A percentile compares a stretch with the other conserved stretches of the same genome.
Conservation (phyloP, 2,888 invertebrate genomes). For the Andrena bicolor region DNA sequence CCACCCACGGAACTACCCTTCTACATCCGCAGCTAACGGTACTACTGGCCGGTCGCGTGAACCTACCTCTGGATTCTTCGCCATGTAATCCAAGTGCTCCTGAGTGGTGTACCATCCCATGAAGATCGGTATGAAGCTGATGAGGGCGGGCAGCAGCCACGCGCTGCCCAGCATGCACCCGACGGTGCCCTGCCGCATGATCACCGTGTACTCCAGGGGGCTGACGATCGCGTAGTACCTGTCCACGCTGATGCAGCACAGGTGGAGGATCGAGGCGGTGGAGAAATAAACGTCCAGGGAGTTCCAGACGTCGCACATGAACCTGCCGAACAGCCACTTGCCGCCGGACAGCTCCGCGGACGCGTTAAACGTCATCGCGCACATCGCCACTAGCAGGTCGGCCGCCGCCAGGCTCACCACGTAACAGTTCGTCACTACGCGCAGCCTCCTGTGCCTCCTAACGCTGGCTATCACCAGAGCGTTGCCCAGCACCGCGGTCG, state of each 20-base stretch:
- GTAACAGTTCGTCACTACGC: constrained; percentile 97
- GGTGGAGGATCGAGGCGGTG: constrained; percentile 95
- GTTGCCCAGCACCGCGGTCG: constrained; percentile 96
- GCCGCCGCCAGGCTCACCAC: constrained; percentile 97
- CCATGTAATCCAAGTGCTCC: constrained; percentile 87
- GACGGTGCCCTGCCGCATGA: constrained; percentile 94
- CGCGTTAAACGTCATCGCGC: constrained; percentile 97
- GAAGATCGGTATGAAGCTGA: constrained; percentile 89
- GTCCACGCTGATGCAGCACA: constrained; percentile 98
- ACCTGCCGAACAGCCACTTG: constrained; percentile 94
- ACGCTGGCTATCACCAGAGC: constrained; percentile 95
- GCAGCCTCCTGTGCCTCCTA: constrained; percentile 91
- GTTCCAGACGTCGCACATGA: constrained; percentile 98
- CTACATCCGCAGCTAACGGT: background rate
- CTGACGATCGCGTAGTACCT: constrained; percentile 96
- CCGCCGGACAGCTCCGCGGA: constrained; percentile 94
- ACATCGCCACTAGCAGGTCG: constrained; percentile 95
- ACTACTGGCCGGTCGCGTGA: background rate
- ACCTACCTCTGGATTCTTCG: constrained; percentile 88
- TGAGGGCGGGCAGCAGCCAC: constrained; percentile 88
- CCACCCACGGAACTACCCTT: constrained; percentile 85
- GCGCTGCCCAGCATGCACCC: constrained; percentile 86
- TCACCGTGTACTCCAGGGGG: constrained; percentile 95
- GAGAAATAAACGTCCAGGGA: constrained; percentile 97
- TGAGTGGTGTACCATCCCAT: constrained; percentile 90